Percentiles rank a stretch among this genome's conserved stretches.
Evolutionary conservation across 2,113 vertebrate genomes (phyloP).

Genomic region (Pundamilia nyererei): DNA sequence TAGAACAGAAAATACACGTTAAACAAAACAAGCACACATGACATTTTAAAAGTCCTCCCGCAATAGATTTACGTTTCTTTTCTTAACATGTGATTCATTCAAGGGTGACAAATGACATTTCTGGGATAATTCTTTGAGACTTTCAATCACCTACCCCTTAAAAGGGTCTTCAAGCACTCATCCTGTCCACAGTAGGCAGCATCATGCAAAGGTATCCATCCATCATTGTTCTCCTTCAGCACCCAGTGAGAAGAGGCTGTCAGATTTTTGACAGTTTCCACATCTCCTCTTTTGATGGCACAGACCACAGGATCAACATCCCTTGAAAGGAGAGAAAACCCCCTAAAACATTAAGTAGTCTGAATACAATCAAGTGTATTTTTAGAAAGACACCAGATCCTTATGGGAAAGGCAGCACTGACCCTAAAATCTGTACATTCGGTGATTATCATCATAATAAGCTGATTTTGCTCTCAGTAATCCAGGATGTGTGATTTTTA

Average conservation of each 20-base stretch:
- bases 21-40: background rate
- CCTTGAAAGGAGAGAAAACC: background rate
- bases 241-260: constrained; percentile 75
- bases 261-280: constrained; percentile 73
- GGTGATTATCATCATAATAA: background rate
- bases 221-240: constrained; percentile 78
- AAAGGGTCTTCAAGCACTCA: constrained; percentile 75
- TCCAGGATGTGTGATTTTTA: background rate
- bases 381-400: background rate
- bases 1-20: constrained; percentile 22
- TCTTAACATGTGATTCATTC: background rate
- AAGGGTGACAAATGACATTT: background rate
- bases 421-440: background rate
- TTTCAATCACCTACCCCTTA: constrained; percentile 73
- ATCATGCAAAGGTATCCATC: constrained; percentile 89
- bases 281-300: constrained; percentile 66
- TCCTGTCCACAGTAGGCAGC: constrained; percentile 83
- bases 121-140: background rate
- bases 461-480: background rate
- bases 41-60: background rate
- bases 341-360: background rate
- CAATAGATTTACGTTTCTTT: background rate
- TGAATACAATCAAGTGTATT: background rate
- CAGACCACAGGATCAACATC: constrained; percentile 46
- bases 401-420: rapidly evolving